phyloP scores from a whole-genome alignment of 2,888 invertebrate genomes.

The Erynnis tages region DNA sequence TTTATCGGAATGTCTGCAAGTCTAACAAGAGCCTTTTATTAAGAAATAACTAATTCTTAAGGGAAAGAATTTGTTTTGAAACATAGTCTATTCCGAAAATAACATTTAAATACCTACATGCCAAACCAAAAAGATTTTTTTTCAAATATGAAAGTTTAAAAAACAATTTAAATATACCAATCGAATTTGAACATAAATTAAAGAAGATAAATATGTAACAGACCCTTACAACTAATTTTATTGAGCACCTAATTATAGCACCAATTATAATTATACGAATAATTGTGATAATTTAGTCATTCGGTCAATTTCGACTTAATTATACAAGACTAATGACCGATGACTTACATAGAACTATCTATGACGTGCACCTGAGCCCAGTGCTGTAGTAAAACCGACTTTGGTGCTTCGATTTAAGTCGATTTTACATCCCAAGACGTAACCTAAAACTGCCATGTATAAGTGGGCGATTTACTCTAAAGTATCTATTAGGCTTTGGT shows the following conservation, averaged over 20 bases:
- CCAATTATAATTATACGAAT: constrained; percentile 44
- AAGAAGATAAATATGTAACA: too few relatives aligned
- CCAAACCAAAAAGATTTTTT: too few relatives aligned
- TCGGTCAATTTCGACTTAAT: constrained; percentile 24
- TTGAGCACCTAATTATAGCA: constrained; percentile 66
- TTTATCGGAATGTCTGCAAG: too few relatives aligned
- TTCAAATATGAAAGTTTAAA: too few relatives aligned
- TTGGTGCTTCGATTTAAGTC: constrained; percentile 19
- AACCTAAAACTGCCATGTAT: constrained; percentile 1
- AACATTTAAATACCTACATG: too few relatives aligned
- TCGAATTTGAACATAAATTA: too few relatives aligned
- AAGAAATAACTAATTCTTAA: too few relatives aligned
- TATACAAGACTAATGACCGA: constrained; percentile 26
- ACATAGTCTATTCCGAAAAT: too few relatives aligned
- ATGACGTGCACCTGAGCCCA: constrained; percentile 23
- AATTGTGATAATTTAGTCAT: constrained; percentile 30
- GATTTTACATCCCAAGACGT: constrained; percentile 17
- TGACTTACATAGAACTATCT: constrained; percentile 16
- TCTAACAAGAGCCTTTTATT: too few relatives aligned
- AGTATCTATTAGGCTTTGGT: too few relatives aligned
- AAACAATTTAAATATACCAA: too few relatives aligned
- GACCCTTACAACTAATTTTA: constrained; percentile 30
- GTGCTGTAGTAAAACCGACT: constrained; percentile 23
- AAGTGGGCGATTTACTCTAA: constrained; percentile 19
- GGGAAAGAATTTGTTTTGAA: too few relatives aligned